A percentile compares a stretch with the other conserved stretches of the same genome.
These are phyloP conservation scores for Ambastaia sidthimunki DNA, from an alignment of 2,797 vertebrate species.

Conservation along the genomic window DNA sequence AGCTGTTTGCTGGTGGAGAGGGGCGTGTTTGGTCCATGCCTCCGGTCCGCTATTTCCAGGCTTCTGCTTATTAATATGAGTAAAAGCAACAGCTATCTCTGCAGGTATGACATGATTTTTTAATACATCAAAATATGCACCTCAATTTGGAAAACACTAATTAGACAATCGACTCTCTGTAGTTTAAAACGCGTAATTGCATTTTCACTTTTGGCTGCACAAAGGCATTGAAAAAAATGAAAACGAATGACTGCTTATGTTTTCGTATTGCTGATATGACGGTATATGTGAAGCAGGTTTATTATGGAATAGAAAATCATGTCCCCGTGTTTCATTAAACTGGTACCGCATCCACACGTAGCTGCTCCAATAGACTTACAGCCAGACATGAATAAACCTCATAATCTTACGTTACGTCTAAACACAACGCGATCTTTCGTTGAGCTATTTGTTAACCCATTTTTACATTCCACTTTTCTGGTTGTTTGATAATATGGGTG, in stretches of 20 bases:
- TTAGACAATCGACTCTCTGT: background rate
- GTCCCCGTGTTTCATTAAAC: background rate
- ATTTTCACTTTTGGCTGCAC: background rate
- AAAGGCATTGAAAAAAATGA: background rate
- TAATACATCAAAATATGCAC: background rate
- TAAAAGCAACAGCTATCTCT: slow-evolving; percentile 40
- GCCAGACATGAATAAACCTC: background rate
- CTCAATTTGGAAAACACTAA: background rate
- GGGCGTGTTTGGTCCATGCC: slow-evolving; percentile 69
- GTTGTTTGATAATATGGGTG: slow-evolving; percentile 14
- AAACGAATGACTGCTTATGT: background rate
- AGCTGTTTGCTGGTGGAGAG: slow-evolving; percentile 52
- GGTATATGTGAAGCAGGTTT: background rate
- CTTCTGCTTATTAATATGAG: slow-evolving; percentile 30
- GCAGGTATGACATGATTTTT: slow-evolving; percentile 14
- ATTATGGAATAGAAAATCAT: background rate
- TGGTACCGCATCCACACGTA: background rate
- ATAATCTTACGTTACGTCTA: slow-evolving; percentile 17
- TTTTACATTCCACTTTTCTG: background rate
- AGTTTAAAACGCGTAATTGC: slow-evolving; percentile 4
- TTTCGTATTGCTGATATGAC: background rate
- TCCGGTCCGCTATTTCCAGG: slow-evolving; percentile 55
- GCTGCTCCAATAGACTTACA: slow-evolving; percentile 4
- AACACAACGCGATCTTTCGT: background rate
- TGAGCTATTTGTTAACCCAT: too few species aligned